phyloP scores from a whole-genome alignment of 2,888 invertebrate genomes.

The Polydesmus complanatus region DNA sequence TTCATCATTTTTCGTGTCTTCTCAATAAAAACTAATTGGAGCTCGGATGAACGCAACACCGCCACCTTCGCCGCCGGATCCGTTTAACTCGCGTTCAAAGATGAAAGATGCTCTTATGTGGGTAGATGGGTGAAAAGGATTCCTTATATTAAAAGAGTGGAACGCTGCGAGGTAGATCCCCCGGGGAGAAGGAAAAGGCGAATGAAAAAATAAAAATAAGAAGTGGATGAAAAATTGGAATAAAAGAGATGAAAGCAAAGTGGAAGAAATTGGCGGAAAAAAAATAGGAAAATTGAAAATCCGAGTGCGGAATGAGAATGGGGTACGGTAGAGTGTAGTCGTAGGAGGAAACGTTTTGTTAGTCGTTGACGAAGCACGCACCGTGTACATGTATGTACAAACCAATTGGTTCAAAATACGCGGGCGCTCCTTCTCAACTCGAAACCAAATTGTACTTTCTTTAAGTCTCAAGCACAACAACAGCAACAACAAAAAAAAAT shows the following conservation, averaged over 20 bases:
- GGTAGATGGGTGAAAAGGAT: no score
- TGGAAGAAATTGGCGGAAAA: neutral
- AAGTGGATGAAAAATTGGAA: neutral
- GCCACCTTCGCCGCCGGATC: neutral
- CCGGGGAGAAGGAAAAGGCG: neutral
- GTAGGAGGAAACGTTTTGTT: no score
- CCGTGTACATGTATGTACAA: no score
- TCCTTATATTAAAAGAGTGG: no score
- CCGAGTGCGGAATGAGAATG: neutral
- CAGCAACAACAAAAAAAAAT: no score
- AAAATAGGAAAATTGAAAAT: neutral
- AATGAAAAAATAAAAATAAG: neutral
- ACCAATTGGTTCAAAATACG: no score
- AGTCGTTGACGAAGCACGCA: no score
- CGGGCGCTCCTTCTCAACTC: no score
- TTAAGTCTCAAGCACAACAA: no score
- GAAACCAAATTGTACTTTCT: no score
- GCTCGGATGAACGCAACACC: neutral
- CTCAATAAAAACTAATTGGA: neutral
- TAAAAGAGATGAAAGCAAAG: neutral
- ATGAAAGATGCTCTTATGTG: neutral
- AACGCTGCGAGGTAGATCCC: neutral
- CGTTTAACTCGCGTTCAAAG: neutral
- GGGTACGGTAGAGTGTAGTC: no score
- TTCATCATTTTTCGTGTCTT: neutral